A percentile compares a stretch with the other conserved stretches of the same genome.
Conservation (phyloP, 2,888 invertebrate species). For the Lepidocyrtinus sp. region DNA sequence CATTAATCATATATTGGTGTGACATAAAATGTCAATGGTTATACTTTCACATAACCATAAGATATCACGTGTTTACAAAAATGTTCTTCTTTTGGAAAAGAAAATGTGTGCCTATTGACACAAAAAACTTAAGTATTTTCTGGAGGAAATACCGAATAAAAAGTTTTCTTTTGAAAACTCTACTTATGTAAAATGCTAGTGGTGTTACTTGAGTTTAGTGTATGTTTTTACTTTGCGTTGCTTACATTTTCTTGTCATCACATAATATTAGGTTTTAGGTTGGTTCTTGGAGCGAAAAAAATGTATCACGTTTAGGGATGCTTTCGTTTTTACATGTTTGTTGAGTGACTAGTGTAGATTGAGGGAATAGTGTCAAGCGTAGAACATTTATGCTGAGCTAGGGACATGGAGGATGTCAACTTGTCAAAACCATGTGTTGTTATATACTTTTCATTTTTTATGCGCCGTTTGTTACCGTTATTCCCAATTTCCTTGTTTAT, state of each 20-base stretch:
- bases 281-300: neutral
- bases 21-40: neutral
- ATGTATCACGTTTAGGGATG: neutral
- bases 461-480: constrained; percentile 16
- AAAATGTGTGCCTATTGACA: too few species aligned
- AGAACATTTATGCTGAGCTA: neutral
- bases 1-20: neutral
- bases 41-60: neutral
- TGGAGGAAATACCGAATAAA: neutral
- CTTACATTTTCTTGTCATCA: neutral
- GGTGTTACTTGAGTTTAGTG: neutral
- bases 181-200: neutral
- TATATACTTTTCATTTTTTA: neutral
- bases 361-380: too few species aligned
- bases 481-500: constrained; percentile 22
- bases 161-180: neutral
- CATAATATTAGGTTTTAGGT: neutral
- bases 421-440: constrained; percentile 38
- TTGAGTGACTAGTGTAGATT: neutral
- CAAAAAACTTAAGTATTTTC: too few species aligned
- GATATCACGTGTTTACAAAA: neutral
- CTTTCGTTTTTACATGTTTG: neutral
- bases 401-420: constrained; percentile 14
- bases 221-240: neutral
- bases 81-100: neutral